Percentiles rank a stretch among this genome's conserved stretches.
phyloP scores from a whole-genome alignment of 1,140 invertebrate species.

The Drosophila micromelanica region DNA sequence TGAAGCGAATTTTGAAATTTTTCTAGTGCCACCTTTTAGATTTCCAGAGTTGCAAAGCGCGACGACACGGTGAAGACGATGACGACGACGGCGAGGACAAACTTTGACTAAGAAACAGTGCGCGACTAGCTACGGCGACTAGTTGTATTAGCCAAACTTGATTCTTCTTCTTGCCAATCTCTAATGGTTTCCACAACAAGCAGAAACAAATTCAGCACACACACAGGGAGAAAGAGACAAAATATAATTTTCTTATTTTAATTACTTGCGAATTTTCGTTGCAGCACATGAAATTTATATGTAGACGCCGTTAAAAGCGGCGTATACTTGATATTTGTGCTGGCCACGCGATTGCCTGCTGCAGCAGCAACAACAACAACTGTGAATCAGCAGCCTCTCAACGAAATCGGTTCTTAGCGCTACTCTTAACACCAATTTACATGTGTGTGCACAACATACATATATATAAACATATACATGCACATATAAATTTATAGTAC shows the following conservation, averaged over 20 bases:
- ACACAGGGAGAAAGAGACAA: slow-evolving; percentile 30
- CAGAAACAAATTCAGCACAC: slow-evolving; percentile 47
- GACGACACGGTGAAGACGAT: slow-evolving; percentile 24
- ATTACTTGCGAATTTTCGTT: slow-evolving; percentile 73
- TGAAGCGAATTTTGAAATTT: not conserved
- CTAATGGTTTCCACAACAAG: slow-evolving; percentile 61
- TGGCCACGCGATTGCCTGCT: slow-evolving; percentile 47
- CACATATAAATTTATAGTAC: not conserved
- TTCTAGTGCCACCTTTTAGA: slow-evolving; percentile 15
- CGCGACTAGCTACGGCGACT: slow-evolving; percentile 61
- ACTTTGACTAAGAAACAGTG: slow-evolving; percentile 67
- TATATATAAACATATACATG: slow-evolving; percentile 5
- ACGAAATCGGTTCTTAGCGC: slow-evolving; percentile 17
- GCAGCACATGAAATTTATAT: slow-evolving; percentile 62
- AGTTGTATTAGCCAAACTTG: slow-evolving; percentile 37
- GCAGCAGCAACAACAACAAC: slow-evolving; percentile 30
- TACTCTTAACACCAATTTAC: slow-evolving; percentile 39
- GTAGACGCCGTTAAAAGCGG: slow-evolving; percentile 35
- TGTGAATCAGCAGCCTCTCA: slow-evolving; percentile 33
- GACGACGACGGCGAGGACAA: slow-evolving; percentile 61
- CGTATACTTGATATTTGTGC: slow-evolving; percentile 59
- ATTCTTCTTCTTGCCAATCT: slow-evolving; percentile 45
- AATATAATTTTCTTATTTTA: slow-evolving; percentile 71
- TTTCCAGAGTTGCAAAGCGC: slow-evolving; percentile 44
- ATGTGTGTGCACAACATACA: slow-evolving; percentile 32